A percentile compares a stretch with the other conserved stretches of the same genome.
Evolutionary conservation across 2,113 vertebrate species (phyloP).

Genomic region (Hippolais icterina): DNA sequence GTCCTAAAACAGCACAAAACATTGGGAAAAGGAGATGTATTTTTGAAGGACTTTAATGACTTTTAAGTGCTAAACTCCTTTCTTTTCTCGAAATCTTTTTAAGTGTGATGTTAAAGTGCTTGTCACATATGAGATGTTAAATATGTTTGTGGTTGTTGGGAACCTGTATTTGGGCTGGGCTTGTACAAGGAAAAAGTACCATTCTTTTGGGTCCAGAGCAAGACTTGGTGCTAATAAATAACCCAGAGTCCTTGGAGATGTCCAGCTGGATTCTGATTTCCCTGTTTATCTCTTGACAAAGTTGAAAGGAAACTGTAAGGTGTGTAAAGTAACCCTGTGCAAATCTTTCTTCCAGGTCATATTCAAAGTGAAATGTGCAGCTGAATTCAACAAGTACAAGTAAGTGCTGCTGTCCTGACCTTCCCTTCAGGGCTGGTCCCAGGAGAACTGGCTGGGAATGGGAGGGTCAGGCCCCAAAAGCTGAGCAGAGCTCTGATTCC

Average conservation of each 20-base stretch:
- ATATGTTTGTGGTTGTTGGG: not conserved
- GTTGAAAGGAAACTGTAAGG: not conserved
- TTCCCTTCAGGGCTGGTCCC: not conserved
- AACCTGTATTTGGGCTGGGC: not conserved
- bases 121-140: not conserved
- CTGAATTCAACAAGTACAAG: slow-evolving; percentile 97
- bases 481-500: not conserved
- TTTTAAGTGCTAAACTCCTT: not conserved
- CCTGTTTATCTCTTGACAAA: not conserved
- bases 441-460: not conserved
- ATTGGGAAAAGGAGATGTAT: not conserved
- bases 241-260: not conserved
- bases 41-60: not conserved
- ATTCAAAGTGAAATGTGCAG: slow-evolving; percentile 95
- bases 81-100: not conserved
- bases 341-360: slow-evolving; percentile 81
- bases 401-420: slow-evolving; percentile 71
- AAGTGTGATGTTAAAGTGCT: not conserved
- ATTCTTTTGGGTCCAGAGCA: not conserved
- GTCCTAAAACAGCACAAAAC: not conserved
- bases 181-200: not conserved
- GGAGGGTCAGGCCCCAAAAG: not conserved
- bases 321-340: not conserved
- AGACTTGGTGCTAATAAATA: not conserved
- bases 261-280: not conserved